A percentile compares a stretch with the other conserved stretches of the same genome.
These are phyloP conservation scores for Suncus etruscus DNA, from an alignment of 2,113 vertebrate species.

Conservation along the genomic window DNA sequence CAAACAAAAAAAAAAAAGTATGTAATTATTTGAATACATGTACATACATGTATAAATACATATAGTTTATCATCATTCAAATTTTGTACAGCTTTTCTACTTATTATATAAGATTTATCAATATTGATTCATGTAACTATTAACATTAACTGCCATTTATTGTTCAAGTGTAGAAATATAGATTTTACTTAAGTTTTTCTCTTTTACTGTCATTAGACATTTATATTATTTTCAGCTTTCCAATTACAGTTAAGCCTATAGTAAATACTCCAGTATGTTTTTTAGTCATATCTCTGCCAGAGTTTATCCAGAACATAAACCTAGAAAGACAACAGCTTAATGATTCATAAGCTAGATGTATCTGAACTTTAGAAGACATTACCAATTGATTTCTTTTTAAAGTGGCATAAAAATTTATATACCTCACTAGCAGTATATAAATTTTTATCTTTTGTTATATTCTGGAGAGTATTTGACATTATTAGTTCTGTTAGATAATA, in stretches of 20 bases:
- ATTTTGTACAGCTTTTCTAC: neutral
- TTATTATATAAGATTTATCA: neutral
- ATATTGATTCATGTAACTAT: conserved; percentile 3
- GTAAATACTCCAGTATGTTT: neutral
- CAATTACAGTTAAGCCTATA: neutral
- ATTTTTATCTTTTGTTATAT: neutral
- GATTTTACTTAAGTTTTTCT: neutral
- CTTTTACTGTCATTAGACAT: neutral
- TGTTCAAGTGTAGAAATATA: neutral
- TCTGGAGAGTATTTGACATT: neutral
- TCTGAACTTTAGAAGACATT: conserved; percentile 37
- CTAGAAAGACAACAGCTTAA: neutral
- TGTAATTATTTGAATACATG: no score
- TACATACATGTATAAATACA: no score
- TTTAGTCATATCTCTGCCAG: conserved; percentile 1
- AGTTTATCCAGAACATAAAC: neutral
- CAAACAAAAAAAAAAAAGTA: no score
- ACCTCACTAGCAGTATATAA: neutral
- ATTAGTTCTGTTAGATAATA: neutral
- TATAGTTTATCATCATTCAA: neutral
- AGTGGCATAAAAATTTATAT: neutral
- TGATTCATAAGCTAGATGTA: neutral
- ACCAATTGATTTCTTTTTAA: conserved; percentile 18
- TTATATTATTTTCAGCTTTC: conserved; percentile 1
- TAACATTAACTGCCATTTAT: neutral